Base-by-base conservation (phyloP, 2,888 invertebrate species). In the Pterostichus madidus region DNA sequence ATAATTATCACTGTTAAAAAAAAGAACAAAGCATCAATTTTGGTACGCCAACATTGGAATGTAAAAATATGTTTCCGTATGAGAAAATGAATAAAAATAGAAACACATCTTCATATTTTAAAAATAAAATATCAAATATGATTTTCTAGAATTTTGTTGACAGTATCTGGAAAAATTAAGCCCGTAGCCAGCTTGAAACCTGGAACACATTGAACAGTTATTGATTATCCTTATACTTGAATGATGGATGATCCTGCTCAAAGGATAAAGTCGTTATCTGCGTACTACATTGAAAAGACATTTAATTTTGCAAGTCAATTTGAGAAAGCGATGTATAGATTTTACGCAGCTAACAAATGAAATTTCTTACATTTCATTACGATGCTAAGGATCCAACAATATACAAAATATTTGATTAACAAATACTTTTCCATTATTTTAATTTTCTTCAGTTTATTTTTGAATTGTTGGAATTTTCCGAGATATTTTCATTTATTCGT, bases 191-290 rank as follows among this genome's bases (percentile, higher is more conserved):
- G 71, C 15, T 71, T 71, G 13, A 13, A 46, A 17, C 46, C n/a
- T 46, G 71, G 10, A 71, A 71, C 46, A 44, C 46, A 71, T 71
- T 71, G 71, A 71, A 49, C 17, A 44, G 71, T 71, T 71, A 71
- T 71, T 71, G 71, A 71, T 71, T 71, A 71, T 71, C 71, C 71
- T 71, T 71, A 71, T 15, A 71, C 24, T 46, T 10, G 49, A 49
- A 71, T 71, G 71, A 71, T 71, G 71, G 71, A 71, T 71, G 71
- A 71, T 71, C 71, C 71, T 71, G 71, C 24, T 17, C 46, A 17
- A 71, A 71, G 71, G 46, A 71, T 71, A 71, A 71, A 71, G 71
- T 71, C 71, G 71, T 71, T 71, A 71, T 71, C 46, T 71, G 49
- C 17, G 44, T 71, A 71, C 46, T 71, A 71, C 46, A 71, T 71